Percentiles rank a stretch among this genome's conserved stretches.
Evolutionary conservation across 2,113 vertebrate species (phyloP).

Genomic region (Rhinoderma darwinii): DNA sequence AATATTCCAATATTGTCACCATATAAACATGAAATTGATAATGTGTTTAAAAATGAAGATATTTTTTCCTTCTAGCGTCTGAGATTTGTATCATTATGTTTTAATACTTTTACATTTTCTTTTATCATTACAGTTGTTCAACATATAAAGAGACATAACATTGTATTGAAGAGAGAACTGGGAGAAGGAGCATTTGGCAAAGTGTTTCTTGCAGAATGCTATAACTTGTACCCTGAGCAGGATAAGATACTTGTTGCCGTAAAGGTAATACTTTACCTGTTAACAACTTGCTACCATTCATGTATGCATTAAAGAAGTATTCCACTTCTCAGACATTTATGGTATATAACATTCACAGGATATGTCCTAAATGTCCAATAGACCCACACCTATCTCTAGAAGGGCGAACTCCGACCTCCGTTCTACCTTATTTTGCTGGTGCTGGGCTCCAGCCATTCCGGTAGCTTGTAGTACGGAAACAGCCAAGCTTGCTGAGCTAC

Average conservation of each 20-base stretch:
- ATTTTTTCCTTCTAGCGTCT: neutral
- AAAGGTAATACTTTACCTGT: constrained; percentile 82
- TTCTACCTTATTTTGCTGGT: too few species aligned
- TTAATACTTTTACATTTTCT: constrained; percentile 56
- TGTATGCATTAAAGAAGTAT: neutral
- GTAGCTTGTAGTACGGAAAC: too few species aligned
- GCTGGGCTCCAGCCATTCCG: too few species aligned
- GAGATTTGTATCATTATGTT: neutral
- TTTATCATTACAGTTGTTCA: constrained; percentile 88
- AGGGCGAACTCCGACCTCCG: too few species aligned
- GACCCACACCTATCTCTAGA: too few species aligned
- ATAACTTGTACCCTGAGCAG: constrained; percentile 92
- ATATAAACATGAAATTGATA: neutral
- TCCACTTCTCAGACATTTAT: too few species aligned
- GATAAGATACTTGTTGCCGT: constrained; percentile 98
- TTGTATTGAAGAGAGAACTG: constrained; percentile 95
- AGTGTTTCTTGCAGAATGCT: constrained; percentile 97
- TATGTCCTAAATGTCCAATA: too few species aligned
- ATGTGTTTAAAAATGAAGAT: too few species aligned
- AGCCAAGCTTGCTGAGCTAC: too few species aligned
- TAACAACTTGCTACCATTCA: neutral
- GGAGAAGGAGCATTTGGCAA: constrained; percentile 98
- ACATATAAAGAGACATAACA: constrained; percentile 98
- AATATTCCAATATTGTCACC: neutral
- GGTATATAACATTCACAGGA: too few species aligned